Evolutionary conservation across 2,797 vertebrate species (phyloP).

Genomic region (Rhinogobio ventralis): DNA sequence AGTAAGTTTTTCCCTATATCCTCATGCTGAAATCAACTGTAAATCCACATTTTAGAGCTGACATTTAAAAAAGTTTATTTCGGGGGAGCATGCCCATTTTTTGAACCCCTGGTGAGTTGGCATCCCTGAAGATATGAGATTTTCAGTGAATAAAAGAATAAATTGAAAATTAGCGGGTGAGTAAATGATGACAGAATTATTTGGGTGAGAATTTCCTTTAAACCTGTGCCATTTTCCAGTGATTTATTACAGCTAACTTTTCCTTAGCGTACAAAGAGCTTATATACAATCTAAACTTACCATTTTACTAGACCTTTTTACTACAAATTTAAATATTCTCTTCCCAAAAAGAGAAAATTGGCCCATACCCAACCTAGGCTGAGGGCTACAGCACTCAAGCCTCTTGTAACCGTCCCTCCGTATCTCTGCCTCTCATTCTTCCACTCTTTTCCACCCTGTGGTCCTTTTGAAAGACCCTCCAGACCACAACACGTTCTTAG

Average conservation of each 20-base stretch:
- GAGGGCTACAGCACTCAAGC: constrained; percentile 23
- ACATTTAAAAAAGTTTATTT: not conserved
- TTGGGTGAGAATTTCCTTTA: not conserved
- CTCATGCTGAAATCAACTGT: not conserved
- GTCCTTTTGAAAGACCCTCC: constrained; percentile 53
- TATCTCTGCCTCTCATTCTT: constrained; percentile 19
- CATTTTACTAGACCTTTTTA: constrained; percentile 51
- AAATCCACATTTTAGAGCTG: not conserved
- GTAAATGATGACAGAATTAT: constrained; percentile 26
- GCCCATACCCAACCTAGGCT: not conserved
- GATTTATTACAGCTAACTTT: constrained; percentile 36
- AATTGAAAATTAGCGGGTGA: not conserved
- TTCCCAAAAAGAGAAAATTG: constrained; percentile 1
- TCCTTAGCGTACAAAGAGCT: constrained; percentile 1
- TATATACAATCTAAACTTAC: constrained; percentile 32
- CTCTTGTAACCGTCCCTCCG: constrained; percentile 12
- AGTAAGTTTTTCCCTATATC: not conserved
- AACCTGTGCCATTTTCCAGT: constrained; percentile 14
- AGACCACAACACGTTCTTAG: constrained; percentile 39
- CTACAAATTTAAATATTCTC: not conserved
- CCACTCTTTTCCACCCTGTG: constrained; percentile 22
- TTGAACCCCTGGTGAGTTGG: not conserved
- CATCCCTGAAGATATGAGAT: not conserved
- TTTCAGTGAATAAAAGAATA: constrained; percentile 9
- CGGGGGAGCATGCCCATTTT: not conserved